These are phyloP conservation scores for Stenodema calcarata DNA, from an alignment of 2,888 invertebrate genomes.

Conservation along the genomic window DNA sequence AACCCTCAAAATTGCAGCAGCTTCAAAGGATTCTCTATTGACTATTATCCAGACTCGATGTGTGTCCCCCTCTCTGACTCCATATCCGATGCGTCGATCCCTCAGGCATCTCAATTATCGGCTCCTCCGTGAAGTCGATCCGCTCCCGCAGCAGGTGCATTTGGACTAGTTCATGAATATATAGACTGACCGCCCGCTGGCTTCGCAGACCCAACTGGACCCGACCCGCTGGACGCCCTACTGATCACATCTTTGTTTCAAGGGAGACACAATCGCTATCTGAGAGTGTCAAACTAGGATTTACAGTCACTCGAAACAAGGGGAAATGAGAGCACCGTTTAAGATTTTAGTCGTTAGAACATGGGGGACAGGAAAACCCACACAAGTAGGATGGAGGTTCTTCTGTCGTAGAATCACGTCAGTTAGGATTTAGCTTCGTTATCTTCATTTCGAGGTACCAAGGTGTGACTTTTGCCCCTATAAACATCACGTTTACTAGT, in stretches of 20 bases:
- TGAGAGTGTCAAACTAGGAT: conserved; percentile 10
- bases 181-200: not conserved
- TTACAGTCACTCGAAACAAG: not conserved
- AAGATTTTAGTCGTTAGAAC: not conserved
- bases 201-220: not conserved
- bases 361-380: not conserved
- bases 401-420: not conserved
- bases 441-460: not conserved
- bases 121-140: too few species aligned
- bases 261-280: not conserved
- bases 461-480: not conserved
- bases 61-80: too few species aligned
- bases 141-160: not conserved
- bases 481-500: not conserved
- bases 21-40: too few species aligned
- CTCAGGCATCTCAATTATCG: too few species aligned
- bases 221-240: not conserved
- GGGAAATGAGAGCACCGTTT: not conserved
- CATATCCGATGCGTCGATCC: too few species aligned
- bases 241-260: conserved; percentile 19
- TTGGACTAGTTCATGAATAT: conserved; percentile 3
- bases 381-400: not conserved
- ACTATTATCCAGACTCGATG: too few species aligned
- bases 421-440: not conserved
- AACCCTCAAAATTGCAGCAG: too few species aligned